Conservation (phyloP, 2,113 vertebrate species). For the Pimephales promelas region DNA sequence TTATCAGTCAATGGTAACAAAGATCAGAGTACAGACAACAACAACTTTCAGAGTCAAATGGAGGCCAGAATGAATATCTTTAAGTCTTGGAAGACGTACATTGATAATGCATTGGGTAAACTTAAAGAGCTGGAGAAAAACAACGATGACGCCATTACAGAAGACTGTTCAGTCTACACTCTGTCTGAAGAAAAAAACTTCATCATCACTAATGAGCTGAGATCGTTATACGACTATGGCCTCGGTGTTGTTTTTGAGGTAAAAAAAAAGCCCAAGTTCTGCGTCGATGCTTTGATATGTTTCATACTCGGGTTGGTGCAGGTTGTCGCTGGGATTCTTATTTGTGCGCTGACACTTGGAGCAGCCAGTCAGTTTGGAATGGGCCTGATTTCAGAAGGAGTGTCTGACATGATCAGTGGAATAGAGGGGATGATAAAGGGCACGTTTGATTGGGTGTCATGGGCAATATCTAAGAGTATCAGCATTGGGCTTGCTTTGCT, state of each 20-base stretch:
- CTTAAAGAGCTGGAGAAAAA: neutral
- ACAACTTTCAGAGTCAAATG: slow-evolving; percentile 51
- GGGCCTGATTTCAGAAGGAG: neutral
- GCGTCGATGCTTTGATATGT: neutral
- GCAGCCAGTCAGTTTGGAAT: neutral
- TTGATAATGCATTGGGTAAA: neutral
- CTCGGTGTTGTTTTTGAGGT: neutral
- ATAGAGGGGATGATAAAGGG: neutral
- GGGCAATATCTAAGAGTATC: slow-evolving; percentile 15
- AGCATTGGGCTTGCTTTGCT: neutral
- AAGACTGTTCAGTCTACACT: neutral
- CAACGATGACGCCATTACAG: neutral
- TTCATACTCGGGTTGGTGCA: neutral
- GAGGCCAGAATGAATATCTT: slow-evolving; percentile 43
- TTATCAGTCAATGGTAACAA: neutral
- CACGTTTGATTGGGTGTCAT: neutral
- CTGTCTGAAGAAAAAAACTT: neutral
- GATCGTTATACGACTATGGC: neutral
- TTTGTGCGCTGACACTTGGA: neutral
- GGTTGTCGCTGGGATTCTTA: neutral
- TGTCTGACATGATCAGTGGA: neutral
- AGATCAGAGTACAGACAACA: neutral
- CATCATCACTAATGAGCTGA: neutral
- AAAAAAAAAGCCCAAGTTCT: neutral
- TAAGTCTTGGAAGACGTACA: slow-evolving; percentile 33